These are phyloP conservation scores for Silvanus unidentatus DNA, from an alignment of 2,888 invertebrate genomes.

Conservation along the genomic window DNA sequence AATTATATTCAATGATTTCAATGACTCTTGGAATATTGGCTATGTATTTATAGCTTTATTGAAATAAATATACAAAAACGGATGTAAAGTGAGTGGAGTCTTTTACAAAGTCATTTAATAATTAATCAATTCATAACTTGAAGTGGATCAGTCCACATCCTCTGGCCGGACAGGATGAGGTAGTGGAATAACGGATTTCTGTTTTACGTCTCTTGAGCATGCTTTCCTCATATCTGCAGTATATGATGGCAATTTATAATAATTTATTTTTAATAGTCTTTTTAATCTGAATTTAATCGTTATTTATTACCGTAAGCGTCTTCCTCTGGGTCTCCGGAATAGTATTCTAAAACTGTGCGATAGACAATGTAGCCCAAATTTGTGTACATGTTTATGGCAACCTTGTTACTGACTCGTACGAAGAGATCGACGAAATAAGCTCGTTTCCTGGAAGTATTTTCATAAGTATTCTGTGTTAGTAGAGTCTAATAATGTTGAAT, in stretches of 20 bases:
- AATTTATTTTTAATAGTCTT: constrained; percentile 8
- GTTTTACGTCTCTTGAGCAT: constrained; percentile 82
- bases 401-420: constrained; percentile 94
- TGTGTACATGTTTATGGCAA: constrained; percentile 96
- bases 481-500: constrained; percentile 1
- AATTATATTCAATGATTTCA: no score
- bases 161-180: constrained; percentile 92
- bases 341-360: constrained; percentile 93
- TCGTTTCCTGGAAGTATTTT: constrained; percentile 67
- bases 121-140: neutral
- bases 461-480: neutral
- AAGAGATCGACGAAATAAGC: constrained; percentile 98
- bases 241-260: no score
- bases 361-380: constrained; percentile 95
- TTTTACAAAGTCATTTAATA: no score
- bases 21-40: no score
- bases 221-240: constrained; percentile 97
- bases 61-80: no score
- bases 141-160: constrained; percentile 67
- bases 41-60: no score
- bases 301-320: constrained; percentile 86
- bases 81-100: no score
- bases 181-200: constrained; percentile 88
- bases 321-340: constrained; percentile 96
- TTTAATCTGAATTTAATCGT: constrained; percentile 5